Base-by-base conservation (phyloP, 1,140 invertebrate genomes). In the Planococcus citri region DNA sequence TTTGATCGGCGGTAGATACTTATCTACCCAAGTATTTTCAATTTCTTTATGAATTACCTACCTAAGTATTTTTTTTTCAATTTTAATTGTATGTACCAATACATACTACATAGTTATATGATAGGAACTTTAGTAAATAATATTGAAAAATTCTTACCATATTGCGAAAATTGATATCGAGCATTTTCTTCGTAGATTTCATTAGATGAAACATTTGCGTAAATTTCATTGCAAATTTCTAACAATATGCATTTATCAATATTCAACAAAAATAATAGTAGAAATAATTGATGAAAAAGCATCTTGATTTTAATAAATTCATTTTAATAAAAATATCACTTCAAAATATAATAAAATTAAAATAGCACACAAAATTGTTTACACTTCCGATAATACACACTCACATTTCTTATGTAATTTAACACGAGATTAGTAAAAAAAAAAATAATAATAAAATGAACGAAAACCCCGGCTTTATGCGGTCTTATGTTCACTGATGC, bases 211-310 rank as follows among this genome's bases (percentile, higher is more conserved):
- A 64, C 60, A 64, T 64, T 64, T 10, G 60, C 21, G 60, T 64
- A 10, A 64, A 64, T 64, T 25, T 64, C 22, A 27, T 64, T 25
- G 22, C 60, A 64, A 64, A 64, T 64, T 25, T 64, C 25, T 17
- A 14, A 25, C 25, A 20, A 25, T 64, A 25, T 1, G 9, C 3
- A 24, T 9, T 27, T 25, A 9, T 3, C 9, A 25, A 64, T 21
- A 64, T 17, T 64, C 9, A 25, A 64, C 3, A 64, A 25, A 64
- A 64, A 25, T 24, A 64, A 64, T 25, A 27, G 24, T 17, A 64
- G 9, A 17, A 12, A 64, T 20, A 25, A 25, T 25, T 64, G 10
- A 24, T 25, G 8, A 25, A 27, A 64, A 27, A 64, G 20, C 60
- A 64, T 64, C 2, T 2, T 64, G 60, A 10, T 64, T 64, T 64